These are phyloP conservation scores for Thymallus thymallus DNA, from an alignment of 2,113 vertebrate species.

Conservation along the genomic window DNA sequence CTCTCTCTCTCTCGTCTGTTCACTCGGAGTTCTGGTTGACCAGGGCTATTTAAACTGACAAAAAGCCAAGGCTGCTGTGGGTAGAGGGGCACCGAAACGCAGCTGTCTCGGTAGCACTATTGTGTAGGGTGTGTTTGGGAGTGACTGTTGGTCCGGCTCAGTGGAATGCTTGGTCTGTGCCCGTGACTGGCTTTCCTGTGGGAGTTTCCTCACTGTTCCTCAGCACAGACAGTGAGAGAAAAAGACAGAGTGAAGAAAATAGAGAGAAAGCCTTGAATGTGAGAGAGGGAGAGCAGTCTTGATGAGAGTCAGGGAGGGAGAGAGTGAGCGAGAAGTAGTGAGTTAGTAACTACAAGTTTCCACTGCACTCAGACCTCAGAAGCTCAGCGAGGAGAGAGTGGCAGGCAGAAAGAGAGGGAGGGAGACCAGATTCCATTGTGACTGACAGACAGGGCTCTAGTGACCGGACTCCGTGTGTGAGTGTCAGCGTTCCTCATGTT, in stretches of 20 bases:
- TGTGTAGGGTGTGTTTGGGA: conserved; percentile 25
- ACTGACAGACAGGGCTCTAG: too few relatives aligned
- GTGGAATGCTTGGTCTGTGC: conserved; percentile 80
- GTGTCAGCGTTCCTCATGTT: conserved; percentile 67
- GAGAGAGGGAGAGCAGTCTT: conserved; percentile 27
- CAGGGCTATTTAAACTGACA: conserved; percentile 66
- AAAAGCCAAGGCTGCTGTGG: conserved; percentile 49
- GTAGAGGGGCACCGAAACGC: conserved; percentile 13
- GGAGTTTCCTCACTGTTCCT: conserved; percentile 74
- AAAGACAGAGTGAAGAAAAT: background rate
- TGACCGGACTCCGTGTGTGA: background rate
- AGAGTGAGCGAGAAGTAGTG: conserved; percentile 61
- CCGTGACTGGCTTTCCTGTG: conserved; percentile 82
- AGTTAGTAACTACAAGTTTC: conserved; percentile 73
- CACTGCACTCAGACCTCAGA: conserved; percentile 55
- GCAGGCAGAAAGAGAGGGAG: background rate
- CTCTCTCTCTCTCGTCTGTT: conserved; percentile 41
- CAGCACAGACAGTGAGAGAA: conserved; percentile 11
- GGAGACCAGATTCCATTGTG: background rate
- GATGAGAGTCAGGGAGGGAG: conserved; percentile 70
- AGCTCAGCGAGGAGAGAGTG: background rate
- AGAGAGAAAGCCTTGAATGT: background rate
- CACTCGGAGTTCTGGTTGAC: conserved; percentile 58
- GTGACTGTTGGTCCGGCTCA: conserved; percentile 63
- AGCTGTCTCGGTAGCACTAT: conserved; percentile 32